Conservation (phyloP, 1,140 invertebrate species). For the Luehdorfia chinensis region DNA sequence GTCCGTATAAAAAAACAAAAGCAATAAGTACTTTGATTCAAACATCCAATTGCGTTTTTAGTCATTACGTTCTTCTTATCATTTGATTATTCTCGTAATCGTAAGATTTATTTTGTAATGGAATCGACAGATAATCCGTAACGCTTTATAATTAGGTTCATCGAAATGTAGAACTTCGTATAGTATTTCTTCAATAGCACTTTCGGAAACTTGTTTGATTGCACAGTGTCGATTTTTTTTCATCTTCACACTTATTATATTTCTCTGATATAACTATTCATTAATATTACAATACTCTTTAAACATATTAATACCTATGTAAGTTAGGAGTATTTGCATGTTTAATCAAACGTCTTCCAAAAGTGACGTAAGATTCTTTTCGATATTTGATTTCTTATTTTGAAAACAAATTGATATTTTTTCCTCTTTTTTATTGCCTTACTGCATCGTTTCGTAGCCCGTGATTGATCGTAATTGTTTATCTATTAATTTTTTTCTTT, state of each 20-base stretch:
- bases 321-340: constrained; percentile 66
- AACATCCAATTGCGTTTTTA: constrained; percentile 23
- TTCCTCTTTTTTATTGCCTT: constrained; percentile 14
- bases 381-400: constrained; percentile 10
- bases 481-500: constrained; percentile 7
- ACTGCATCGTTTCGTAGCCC: too few relatives aligned
- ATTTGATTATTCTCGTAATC: constrained; percentile 39
- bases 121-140: constrained; percentile 66
- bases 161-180: constrained; percentile 70
- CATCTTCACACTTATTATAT: constrained; percentile 33
- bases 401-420: constrained; percentile 9
- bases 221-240: constrained; percentile 44
- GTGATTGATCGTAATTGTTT: too few relatives aligned
- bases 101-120: constrained; percentile 52
- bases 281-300: constrained; percentile 36
- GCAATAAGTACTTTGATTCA: constrained; percentile 43
- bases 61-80: constrained; percentile 20
- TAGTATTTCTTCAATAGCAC: constrained; percentile 60
- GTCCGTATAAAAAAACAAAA: constrained; percentile 41
- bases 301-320: constrained; percentile 37
- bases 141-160: constrained; percentile 76
- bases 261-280: constrained; percentile 37
- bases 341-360: constrained; percentile 74
- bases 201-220: constrained; percentile 58
- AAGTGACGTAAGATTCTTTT: constrained; percentile 64